These are phyloP conservation scores for Lypha dubia DNA, from an alignment of 2,888 invertebrate species.

Conservation along the genomic window DNA sequence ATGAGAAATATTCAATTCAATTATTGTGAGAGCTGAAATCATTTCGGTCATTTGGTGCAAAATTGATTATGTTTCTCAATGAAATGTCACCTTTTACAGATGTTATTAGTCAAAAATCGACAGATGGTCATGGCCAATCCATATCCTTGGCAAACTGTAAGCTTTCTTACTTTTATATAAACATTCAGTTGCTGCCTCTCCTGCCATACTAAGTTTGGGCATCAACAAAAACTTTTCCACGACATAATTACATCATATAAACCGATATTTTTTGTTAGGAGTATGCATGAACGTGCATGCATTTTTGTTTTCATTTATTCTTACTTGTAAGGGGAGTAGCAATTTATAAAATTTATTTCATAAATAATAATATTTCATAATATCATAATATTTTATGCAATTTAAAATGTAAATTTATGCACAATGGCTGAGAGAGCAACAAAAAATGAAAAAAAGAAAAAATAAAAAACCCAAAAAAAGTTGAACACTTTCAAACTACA, in stretches of 20 bases:
- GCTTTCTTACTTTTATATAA: slow-evolving; percentile 40
- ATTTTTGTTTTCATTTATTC: slow-evolving; percentile 10
- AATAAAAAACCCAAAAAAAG: too few relatives aligned
- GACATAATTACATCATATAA: slow-evolving; percentile 52
- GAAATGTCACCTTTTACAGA: slow-evolving; percentile 31
- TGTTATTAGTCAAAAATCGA: not conserved
- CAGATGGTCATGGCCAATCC: not conserved
- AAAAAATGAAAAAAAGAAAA: slow-evolving; percentile 8
- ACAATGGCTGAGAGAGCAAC: slow-evolving; percentile 25
- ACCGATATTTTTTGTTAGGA: slow-evolving; percentile 18
- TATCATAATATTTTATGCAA: slow-evolving; percentile 58
- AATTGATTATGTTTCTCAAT: slow-evolving; percentile 45
- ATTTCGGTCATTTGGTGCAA: slow-evolving; percentile 38
- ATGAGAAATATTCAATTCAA: slow-evolving; percentile 22
- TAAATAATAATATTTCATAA: too few relatives aligned
- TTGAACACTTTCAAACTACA: not conserved
- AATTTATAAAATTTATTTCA: slow-evolving; percentile 58
- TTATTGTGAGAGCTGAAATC: slow-evolving; percentile 39
- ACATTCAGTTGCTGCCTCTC: slow-evolving; percentile 6
- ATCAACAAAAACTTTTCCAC: slow-evolving; percentile 32
- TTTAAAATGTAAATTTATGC: slow-evolving; percentile 68
- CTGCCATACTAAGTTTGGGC: slow-evolving; percentile 45
- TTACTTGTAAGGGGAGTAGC: slow-evolving; percentile 22
- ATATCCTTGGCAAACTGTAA: slow-evolving; percentile 17
- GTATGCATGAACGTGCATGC: not conserved